These are phyloP conservation scores for Damaliscus lunatus DNA, from an alignment of 2,113 vertebrate species.

Conservation along the genomic window DNA sequence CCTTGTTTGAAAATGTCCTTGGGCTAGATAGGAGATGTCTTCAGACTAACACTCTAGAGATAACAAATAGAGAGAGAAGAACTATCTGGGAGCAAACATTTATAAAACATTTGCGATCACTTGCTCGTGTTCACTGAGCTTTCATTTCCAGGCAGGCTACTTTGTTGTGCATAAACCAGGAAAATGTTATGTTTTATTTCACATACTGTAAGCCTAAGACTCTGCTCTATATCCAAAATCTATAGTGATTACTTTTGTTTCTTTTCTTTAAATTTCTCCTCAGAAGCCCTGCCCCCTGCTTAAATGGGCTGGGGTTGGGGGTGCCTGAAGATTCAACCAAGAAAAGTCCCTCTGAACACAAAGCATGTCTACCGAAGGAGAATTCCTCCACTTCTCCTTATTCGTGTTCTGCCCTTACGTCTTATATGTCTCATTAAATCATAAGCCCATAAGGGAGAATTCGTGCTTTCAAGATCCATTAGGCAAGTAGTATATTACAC, in stretches of 20 bases:
- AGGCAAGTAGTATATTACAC: slow-evolving; percentile 20
- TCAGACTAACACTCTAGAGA: neutral
- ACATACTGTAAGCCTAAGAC: neutral
- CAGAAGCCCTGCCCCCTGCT: neutral
- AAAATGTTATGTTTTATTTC: neutral
- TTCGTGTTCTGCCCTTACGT: slow-evolving; percentile 42
- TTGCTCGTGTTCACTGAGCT: neutral
- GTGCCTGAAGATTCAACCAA: neutral
- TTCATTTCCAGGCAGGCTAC: neutral
- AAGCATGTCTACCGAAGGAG: neutral
- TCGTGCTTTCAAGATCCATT: slow-evolving; percentile 45
- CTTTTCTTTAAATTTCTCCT: neutral
- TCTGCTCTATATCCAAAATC: neutral
- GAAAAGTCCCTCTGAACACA: neutral
- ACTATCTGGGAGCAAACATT: neutral
- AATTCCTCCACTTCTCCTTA: slow-evolving; percentile 27
- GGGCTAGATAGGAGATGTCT: neutral
- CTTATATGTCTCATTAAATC: slow-evolving; percentile 45
- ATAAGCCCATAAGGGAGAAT: slow-evolving; percentile 45
- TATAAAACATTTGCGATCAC: neutral
- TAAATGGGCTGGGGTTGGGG: neutral
- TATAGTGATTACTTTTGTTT: neutral
- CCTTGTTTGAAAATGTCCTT: neutral
- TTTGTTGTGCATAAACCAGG: neutral
- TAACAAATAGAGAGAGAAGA: neutral